Evolutionary conservation across 1,140 invertebrate genomes (phyloP).

Genomic region (Eumaeus atala): DNA sequence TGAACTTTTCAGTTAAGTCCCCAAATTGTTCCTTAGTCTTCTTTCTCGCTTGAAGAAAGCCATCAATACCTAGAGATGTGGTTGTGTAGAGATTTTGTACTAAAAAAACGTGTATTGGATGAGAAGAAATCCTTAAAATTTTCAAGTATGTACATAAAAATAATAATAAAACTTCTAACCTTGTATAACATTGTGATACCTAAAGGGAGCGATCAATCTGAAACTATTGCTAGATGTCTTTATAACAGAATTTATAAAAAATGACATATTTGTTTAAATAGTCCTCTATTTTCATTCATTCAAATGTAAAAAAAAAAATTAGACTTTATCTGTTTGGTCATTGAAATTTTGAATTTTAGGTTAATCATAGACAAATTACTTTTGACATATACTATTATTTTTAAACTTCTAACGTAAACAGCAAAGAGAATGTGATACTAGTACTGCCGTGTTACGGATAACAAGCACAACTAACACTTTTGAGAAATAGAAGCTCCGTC

Average conservation of each 20-base stretch:
- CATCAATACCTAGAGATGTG: slow-evolving; percentile 75
- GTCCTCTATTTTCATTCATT: background rate
- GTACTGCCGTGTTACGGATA: no score
- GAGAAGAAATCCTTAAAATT: background rate
- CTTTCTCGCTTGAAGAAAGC: slow-evolving; percentile 73
- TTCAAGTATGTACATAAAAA: slow-evolving; percentile 9
- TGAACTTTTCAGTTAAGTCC: slow-evolving; percentile 79
- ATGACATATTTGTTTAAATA: slow-evolving; percentile 32
- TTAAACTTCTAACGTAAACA: no score
- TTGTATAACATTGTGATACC: slow-evolving; percentile 36
- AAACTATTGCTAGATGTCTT: slow-evolving; percentile 31
- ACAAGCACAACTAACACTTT: no score
- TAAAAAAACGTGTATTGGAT: slow-evolving; percentile 28
- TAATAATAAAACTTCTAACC: slow-evolving; percentile 18
- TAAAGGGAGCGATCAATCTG: slow-evolving; percentile 30
- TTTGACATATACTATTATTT: no score
- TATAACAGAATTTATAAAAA: slow-evolving; percentile 38
- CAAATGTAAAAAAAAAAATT: background rate
- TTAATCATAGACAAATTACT: no score
- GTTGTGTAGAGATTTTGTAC: slow-evolving; percentile 71
- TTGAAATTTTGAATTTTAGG: background rate
- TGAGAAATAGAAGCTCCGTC: no score
- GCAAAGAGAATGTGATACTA: no score
- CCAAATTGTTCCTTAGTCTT: slow-evolving; percentile 72
- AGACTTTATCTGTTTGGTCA: no score